Evolutionary conservation across 92 coral and sea anemone species (phyloP), one percentile per base, ranked within the genome.

Genomic region (Paramuricea clavata): DNA sequence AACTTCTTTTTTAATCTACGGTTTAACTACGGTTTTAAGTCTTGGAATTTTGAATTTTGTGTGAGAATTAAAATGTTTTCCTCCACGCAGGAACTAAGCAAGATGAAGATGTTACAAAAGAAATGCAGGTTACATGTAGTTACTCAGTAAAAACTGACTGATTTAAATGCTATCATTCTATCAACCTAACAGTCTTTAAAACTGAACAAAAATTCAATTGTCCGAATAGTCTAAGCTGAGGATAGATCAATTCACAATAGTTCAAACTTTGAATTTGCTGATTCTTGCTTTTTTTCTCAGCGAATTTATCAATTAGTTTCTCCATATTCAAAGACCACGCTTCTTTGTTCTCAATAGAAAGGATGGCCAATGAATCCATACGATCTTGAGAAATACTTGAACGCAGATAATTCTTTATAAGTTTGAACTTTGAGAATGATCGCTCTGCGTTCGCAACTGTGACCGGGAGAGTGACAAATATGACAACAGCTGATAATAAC

Each of bases 331-430:
- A 34, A 25, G 2, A 28, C 36, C 36, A 34, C 6, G 39, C 74
- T 28, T 30, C 43, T 67, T 67, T 34, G 36, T 34, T 67, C 43
- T 67, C 74, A 67, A 67, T 67, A 34, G 39, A 3, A 30, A 67
- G 74, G 27, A 34, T 67, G 19, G 74, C 74, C 43, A 67, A 67
- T 30, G 39, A 30, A 34, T 34, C 43, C 43, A 67, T 15, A 34
- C 36, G 74, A 28, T 34, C 43, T 67, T 30, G 43, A 30, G 74
- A 67, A 30, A 69, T 30, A 33, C 44, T 30, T 30, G 75, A 33
- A 13, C 75, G 49, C 10, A 69, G 44, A 39, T 30, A 69, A 69
- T 33, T 69, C 26, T 69, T 69, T 33, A 69, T 34, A 69, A 67
- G 36, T 67, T 67, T 67, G 31, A 67, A 28, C 36, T 34, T 30